A percentile compares a stretch with the other conserved stretches of the same genome.
These are phyloP conservation scores for Drosophila azteca DNA, from an alignment of 1,140 invertebrate species.

Conservation along the genomic window DNA sequence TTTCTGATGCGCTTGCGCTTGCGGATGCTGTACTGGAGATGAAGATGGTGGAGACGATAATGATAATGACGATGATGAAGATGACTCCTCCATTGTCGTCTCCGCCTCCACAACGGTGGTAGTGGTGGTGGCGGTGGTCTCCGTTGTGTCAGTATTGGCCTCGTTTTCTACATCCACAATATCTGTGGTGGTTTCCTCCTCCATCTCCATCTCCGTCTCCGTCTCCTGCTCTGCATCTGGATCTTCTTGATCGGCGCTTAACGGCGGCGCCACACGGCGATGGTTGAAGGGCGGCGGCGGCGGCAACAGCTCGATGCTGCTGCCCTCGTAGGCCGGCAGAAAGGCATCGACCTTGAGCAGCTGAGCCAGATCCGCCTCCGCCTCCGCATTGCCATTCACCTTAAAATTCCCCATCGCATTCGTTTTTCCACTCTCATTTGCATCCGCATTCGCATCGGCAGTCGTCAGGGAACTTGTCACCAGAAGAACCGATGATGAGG, in stretches of 20 bases:
- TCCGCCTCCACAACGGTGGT: constrained; percentile 24
- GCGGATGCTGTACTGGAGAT: constrained; percentile 4
- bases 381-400: constrained; percentile 9
- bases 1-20: constrained; percentile 33
- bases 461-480: constrained; percentile 51
- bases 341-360: constrained; percentile 76
- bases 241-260: constrained; percentile 46
- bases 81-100: constrained; percentile 22
- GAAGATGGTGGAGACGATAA: background rate
- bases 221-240: background rate
- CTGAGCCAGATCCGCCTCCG: constrained; percentile 59
- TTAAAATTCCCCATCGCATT: background rate
- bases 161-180: constrained; percentile 29
- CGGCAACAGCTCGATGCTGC: constrained; percentile 43
- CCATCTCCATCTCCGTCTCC: background rate
- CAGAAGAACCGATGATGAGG: constrained; percentile 38
- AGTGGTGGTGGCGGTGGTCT: background rate
- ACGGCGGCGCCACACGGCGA: constrained; percentile 60
- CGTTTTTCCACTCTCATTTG: constrained; percentile 8
- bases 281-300: constrained; percentile 54
- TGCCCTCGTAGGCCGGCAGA: constrained; percentile 58
- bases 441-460: constrained; percentile 10
- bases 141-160: constrained; percentile 21
- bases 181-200: constrained; percentile 47
- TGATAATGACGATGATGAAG: background rate